Evolutionary conservation across 2,113 vertebrate genomes (phyloP).

Genomic region (Sphyrna mokarran): DNA sequence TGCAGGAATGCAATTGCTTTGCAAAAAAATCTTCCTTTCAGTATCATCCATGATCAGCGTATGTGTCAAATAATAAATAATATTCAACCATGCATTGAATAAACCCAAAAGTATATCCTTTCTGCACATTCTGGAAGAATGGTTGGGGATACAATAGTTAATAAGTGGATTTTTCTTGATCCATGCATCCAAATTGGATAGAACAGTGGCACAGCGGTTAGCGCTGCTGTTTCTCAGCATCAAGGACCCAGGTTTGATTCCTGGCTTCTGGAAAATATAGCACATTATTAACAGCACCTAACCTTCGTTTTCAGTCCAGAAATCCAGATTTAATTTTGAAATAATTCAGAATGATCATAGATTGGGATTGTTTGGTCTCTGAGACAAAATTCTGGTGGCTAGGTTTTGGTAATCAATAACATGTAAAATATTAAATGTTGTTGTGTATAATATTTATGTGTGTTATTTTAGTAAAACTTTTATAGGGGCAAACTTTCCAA

Average conservation of each 20-base stretch:
- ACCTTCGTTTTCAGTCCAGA: neutral
- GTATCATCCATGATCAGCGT: neutral
- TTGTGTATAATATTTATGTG: neutral
- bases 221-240: too few species aligned
- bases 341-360: too few species aligned
- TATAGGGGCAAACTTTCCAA: neutral
- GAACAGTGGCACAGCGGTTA: too few species aligned
- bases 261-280: neutral
- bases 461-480: neutral
- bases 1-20: neutral
- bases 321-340: too few species aligned
- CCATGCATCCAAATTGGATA: neutral
- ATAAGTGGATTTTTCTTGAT: neutral
- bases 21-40: neutral
- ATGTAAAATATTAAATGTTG: too few species aligned
- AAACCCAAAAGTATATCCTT: neutral
- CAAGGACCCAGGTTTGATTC: too few species aligned
- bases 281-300: neutral
- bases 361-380: too few species aligned
- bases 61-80: neutral
- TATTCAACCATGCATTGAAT: neutral
- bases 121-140: neutral
- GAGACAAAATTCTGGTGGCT: too few species aligned
- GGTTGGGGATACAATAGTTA: neutral
- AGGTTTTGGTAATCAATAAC: too few species aligned